phyloP scores from a whole-genome alignment of 2,888 invertebrate species.

The Imbricaverruca yamaguchii region DNA sequence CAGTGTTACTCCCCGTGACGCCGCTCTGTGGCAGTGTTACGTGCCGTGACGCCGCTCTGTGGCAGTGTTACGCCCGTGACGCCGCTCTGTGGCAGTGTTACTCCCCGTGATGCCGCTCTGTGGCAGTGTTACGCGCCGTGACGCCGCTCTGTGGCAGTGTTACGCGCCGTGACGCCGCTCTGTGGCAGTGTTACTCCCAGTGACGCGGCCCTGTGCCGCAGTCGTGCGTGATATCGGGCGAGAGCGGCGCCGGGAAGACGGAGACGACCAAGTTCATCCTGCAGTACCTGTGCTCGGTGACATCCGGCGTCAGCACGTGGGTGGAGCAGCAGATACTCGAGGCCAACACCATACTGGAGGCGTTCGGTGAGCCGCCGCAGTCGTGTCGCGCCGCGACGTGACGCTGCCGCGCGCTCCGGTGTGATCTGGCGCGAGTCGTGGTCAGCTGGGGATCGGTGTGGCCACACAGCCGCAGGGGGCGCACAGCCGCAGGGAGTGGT shows the following conservation, averaged over 20 bases:
- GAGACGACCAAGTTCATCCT: constrained; percentile 86
- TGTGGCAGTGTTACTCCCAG: not conserved
- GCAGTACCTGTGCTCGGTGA: constrained; percentile 83
- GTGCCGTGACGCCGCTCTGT: too few relatives aligned
- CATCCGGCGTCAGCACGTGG: constrained; percentile 76
- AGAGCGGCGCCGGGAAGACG: constrained; percentile 88
- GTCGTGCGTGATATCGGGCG: constrained; percentile 85
- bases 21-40: too few relatives aligned
- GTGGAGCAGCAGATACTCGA: constrained; percentile 93
- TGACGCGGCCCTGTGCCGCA: constrained; percentile 43
- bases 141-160: too few relatives aligned
- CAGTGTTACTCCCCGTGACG: too few relatives aligned
- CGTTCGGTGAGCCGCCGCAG: constrained; percentile 60
- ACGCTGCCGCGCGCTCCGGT: too few relatives aligned
- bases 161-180: too few relatives aligned
- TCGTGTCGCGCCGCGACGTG: not conserved
- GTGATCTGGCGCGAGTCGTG: too few relatives aligned
- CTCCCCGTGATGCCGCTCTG: too few relatives aligned
- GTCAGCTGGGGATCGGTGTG: not conserved
- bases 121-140: too few relatives aligned
- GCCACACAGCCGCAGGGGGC: not conserved
- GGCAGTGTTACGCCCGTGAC: too few relatives aligned
- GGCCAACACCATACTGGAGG: constrained; percentile 85
- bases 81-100: too few relatives aligned
- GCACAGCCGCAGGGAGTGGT: too few relatives aligned